phyloP scores from a whole-genome alignment of 2,888 invertebrate genomes.

The Caradrina clavipalpis region DNA sequence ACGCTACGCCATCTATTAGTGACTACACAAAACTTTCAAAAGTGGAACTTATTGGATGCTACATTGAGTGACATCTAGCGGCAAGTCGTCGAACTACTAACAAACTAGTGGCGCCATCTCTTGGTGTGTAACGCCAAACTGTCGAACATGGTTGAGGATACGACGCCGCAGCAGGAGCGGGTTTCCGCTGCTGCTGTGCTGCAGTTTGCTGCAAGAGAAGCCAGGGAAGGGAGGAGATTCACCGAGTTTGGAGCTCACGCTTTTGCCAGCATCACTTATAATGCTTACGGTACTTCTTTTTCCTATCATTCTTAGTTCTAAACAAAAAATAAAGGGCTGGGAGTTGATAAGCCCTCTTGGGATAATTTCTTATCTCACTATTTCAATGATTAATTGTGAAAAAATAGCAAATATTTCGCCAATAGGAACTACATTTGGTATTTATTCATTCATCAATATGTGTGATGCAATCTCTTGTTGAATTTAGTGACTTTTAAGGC shows the following conservation, averaged over 20 bases:
- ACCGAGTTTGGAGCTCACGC: conserved; percentile 87
- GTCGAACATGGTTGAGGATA: conserved; percentile 83
- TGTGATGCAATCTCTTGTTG: background rate
- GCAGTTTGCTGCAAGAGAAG: conserved; percentile 86
- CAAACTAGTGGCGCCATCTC: conserved; percentile 58
- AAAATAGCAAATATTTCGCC: too few relatives aligned
- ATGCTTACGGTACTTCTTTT: conserved; percentile 80
- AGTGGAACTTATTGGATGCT: background rate
- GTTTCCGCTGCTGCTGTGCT: conserved; percentile 87
- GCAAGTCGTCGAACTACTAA: conserved; percentile 4
- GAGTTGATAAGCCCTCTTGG: too few relatives aligned
- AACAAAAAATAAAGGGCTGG: too few relatives aligned
- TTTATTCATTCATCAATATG: too few relatives aligned
- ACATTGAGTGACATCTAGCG: conserved; percentile 27
- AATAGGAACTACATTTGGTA: too few relatives aligned
- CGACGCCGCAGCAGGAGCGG: conserved; percentile 73
- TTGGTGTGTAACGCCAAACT: conserved; percentile 57
- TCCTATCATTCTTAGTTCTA: conserved; percentile 1
- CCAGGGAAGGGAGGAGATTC: conserved; percentile 83
- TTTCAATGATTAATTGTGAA: too few relatives aligned
- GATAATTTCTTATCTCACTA: too few relatives aligned
- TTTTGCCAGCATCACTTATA: conserved; percentile 85
- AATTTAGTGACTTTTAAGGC: background rate
- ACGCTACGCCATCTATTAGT: conserved; percentile 58
- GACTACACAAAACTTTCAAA: conserved; percentile 19